Base-by-base conservation (phyloP, 35 echinoderm and acorn worm genomes). In the Apostichopus parvimensis region DNA sequence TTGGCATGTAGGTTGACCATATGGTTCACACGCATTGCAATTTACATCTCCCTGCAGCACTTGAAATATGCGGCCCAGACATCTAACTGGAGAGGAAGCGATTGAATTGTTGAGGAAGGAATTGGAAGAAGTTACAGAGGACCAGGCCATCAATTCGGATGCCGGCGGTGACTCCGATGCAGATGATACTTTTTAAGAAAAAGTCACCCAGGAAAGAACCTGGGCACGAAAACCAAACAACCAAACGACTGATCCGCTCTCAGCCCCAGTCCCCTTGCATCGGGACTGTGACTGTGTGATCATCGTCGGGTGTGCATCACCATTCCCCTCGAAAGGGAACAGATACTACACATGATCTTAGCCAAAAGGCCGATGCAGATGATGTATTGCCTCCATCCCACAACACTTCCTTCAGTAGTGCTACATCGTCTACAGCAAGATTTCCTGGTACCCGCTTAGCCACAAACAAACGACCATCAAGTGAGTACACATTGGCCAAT, bases 81-180 rank as follows among this genome's bases (percentile, higher is more conserved):
- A 73, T 73, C 70, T 73, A 73, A 73, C 70, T 73, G 70, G 70
- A 73, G 70, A 73, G 70, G 70, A 73, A 20, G 70, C 70, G 70
- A 73, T 73, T 73, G 70, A 73, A 73, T 73, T 73, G 70, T 73
- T 73, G 70, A 73, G 70, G 70, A 73, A 73, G 70, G 70, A 73
- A 73, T 73, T 73, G 12, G 70, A 25, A 25, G 24, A 73, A 73
- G 70, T 73, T 73, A 73, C 70, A 73, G 70, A 73, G 70, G 70
- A 73, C 70, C 70, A 20, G 70, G 70, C 70, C 70, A 73, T 73
- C 70, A 20, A 73, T 12, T 73, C 70, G 70, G 70, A 73, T 73
- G 70, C 20, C 70, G 70, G 70, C 20, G 70, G 70, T 73, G 70
- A 73, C 70, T 73, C 70, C 20, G 70, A 73, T 73, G 70, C 70